phyloP scores from a whole-genome alignment of 2,113 vertebrate genomes.

The Amazona vittata region DNA sequence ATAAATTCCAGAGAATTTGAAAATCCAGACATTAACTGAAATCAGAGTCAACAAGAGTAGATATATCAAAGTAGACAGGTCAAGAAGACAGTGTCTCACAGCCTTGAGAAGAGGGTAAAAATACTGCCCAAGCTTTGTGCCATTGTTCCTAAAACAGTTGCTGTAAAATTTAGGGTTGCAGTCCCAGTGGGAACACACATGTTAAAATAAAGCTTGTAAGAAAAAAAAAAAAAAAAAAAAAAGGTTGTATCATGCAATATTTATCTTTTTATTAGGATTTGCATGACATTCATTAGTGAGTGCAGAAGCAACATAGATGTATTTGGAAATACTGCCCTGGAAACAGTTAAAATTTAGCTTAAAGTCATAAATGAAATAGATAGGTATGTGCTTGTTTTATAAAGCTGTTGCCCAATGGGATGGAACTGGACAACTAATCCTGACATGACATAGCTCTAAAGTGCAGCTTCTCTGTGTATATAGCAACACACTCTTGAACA shows the following conservation, averaged over 20 bases:
- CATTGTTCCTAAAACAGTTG: not conserved
- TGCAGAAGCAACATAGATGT: not conserved
- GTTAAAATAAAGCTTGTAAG: not conserved
- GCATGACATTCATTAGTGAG: not conserved
- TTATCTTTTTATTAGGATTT: not conserved
- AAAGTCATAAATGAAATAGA: not conserved
- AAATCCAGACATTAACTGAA: not conserved
- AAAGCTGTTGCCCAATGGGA: slow-evolving; percentile 23
- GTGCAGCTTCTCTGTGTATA: not conserved
- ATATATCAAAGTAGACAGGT: not conserved
- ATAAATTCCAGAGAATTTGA: not conserved
- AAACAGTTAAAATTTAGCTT: slow-evolving; percentile 32
- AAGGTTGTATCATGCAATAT: not conserved
- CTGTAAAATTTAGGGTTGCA: not conserved
- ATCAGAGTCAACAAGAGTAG: not conserved
- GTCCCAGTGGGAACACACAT: accelerated
- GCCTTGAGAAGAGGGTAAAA: not conserved
- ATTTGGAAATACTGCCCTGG: not conserved
- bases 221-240: not conserved
- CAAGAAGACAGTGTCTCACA: not conserved
- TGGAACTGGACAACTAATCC: slow-evolving; percentile 13
- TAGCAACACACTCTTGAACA: not conserved
- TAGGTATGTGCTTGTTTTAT: not conserved
- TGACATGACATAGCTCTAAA: not conserved
- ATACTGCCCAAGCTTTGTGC: not conserved